Base-by-base conservation (phyloP, 2,113 vertebrate genomes). In the Lycaon pictus region DNA sequence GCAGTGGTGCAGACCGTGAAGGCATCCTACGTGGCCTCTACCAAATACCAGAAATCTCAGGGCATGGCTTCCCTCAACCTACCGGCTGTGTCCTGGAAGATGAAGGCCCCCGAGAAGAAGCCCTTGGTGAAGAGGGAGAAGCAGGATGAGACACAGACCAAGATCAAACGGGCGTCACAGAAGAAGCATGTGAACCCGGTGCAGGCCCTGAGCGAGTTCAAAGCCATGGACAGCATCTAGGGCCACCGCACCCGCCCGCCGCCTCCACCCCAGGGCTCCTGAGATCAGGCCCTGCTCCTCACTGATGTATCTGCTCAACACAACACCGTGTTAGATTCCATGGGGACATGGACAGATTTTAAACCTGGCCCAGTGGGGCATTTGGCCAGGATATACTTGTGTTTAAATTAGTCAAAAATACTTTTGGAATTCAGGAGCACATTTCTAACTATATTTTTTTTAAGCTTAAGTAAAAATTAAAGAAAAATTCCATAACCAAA, bases 71-170 rank as follows among this genome's bases (percentile, higher is more conserved):
- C 99, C 37, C 99, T 99, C 96, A 99, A 99, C 80, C 99, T 99
- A 81, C 99, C 99, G 0, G 99, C 99, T 0, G 99, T 99, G 91
- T 99, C 99, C 0, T 99, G 99, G 99, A 99, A 99, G 98, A 99
- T 99, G 99, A 99, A 99, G 98, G 99, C 99, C 10, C 99, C 99
- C 0, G 99, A 99, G 99, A 99, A 99, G 99, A 99, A 99, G 92
- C 99, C 99, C 0, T 98, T 99, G 98, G 99, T 99, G 92, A 99
- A 99, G 98, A 99, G 99, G 94, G 99, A 99, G 99, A 99, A 99
- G 62, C 99, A 99, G 96, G 99, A 99, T 0, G 99, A 99, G 67
- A 99, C 99, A 15, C 99, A 99, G 95, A 99, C 99, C 16, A 99
- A 99, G 97, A 99, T 99, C 96, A 99, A 99, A 98, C 98, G 99